Base-by-base conservation (phyloP, 2,888 invertebrate genomes). In the Sesia apiformis region DNA sequence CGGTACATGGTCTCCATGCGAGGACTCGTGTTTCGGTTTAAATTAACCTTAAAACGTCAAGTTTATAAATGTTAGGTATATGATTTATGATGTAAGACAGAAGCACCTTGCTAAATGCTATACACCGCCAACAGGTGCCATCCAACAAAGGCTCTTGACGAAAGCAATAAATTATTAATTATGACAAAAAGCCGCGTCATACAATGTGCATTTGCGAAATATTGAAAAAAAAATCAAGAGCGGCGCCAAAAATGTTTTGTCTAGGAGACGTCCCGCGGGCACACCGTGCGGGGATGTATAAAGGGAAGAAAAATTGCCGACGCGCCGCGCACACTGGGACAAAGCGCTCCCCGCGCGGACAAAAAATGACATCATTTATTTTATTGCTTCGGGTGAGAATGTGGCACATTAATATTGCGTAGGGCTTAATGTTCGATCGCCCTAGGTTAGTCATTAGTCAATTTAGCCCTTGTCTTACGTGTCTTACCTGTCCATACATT, bases 311-410 rank as follows among this genome's bases (percentile, higher is more conserved):
- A 76, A 72, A 74, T 72, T 74, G 74, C 80, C 81, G 82, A 72
- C 72, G 70, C 76, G 75, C 76, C 67, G 63, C 58, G 64, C 75
- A 77, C 75, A 72, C 67, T 72, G 80, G 83, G 76, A 80, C 81
- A 81, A 85, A 84, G 70, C 71, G 72, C 76, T 72, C 81, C 81
- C 82, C 74, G 78, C 68, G 72, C 74, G 72, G 78, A 86, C 87
- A 88, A 88, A 88, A 88, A 88, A 88, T 88, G 84, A 87, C 86
- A 85, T 88, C 88, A 88, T 89, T 88, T 87, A 89, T 89, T 86
- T 88, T 87, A 89, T 88, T 84, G 85, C 86, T 73, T 66, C 75
- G 84, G 81, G 85, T 84, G 86, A 84, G 86, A 89, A 87, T 83
- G 81, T 81, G 76, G 71, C 76, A 80, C 85, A 84, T 87, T 86